Conservation (phyloP, 2,888 invertebrate genomes). For the Nineta flava region DNA sequence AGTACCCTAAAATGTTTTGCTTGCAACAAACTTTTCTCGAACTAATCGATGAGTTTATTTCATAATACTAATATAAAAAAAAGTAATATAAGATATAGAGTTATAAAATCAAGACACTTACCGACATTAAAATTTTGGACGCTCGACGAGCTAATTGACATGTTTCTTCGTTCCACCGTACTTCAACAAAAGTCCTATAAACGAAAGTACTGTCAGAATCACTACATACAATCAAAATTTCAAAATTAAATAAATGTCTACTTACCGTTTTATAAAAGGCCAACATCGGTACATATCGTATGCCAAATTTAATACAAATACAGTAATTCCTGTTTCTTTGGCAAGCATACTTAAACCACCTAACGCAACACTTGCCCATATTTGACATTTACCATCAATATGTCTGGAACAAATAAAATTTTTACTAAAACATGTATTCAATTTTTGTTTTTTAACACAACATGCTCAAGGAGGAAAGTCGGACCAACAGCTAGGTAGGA, state of each 20-base stretch:
- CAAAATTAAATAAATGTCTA: conserved; percentile 7
- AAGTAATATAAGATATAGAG: no score
- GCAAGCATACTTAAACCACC: conserved; percentile 70
- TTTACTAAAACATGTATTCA: no score
- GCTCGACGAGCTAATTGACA: conserved; percentile 42
- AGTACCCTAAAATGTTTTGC: no score
- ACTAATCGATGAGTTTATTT: no score
- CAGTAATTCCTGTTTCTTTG: conserved; percentile 74
- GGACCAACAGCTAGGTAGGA: no score
- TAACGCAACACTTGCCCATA: conserved; percentile 53
- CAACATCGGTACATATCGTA: conserved; percentile 64
- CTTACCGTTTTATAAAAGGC: conserved; percentile 48
- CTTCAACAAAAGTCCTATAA: conserved; percentile 36
- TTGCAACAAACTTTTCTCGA: no score
- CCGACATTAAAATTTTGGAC: conserved; percentile 40
- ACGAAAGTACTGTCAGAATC: conserved; percentile 4
- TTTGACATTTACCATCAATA: conserved; percentile 25
- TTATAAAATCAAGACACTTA: no score
- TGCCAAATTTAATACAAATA: conserved; percentile 58
- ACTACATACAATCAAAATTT: not conserved
- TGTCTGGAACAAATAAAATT: conserved; percentile 26
- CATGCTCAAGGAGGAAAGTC: no score
- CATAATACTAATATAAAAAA: no score
- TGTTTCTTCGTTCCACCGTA: conserved; percentile 41
- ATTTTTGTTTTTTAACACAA: no score